Base-by-base conservation (phyloP, 2,888 invertebrate genomes). In the Hedychridium roseum region DNA sequence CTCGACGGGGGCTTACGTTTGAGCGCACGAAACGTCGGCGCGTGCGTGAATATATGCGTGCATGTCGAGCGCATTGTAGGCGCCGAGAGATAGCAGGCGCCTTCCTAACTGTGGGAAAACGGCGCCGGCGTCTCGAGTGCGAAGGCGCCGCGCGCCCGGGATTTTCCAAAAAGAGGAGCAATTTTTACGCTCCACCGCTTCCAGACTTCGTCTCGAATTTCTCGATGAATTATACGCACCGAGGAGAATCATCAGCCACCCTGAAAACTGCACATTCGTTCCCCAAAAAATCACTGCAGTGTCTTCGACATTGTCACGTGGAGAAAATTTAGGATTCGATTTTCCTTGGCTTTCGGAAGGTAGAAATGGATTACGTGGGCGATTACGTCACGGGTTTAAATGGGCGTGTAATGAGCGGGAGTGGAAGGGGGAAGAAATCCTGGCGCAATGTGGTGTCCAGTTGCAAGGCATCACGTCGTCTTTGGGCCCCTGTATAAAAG, bases 71-170 rank as follows among this genome's bases (percentile, higher is more conserved):
- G 57, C 47, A 43, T 57, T 43, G 54, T 59, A 63, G 72, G 72
- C 73, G 72, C 71, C 72, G 64, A 66, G 64, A 68, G 71, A 73
- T 73, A 72, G 64, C 58, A 59, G 68, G 71, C 71, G 71, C 73
- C 71, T 72, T 64, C 56, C 64, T 63, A 67, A 74, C 67, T 74
- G 73, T 74, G 73, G 74, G 73, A 74, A 72, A 73, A 57, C 62
- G 64, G 52, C 64, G 68, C 63, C 63, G 61, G 63, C 61, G 69
- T 69, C 68, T 66, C 43, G 61, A 64, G 54, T 61, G 58, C 50
- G 48, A 32, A 54, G 47, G 23, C 47, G 43, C 47, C 48, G 43
- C 32, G 14, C 26, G 7, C 9, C 17, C 27, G 23, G 1, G 18
- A 46, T 55, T 55, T 55, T 55, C 46, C 53, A 55, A 55, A n/a